Evolutionary conservation across 2,888 invertebrate genomes (phyloP), one percentile per base, ranked within the genome.

Genomic region (Dryococelus australis): DNA sequence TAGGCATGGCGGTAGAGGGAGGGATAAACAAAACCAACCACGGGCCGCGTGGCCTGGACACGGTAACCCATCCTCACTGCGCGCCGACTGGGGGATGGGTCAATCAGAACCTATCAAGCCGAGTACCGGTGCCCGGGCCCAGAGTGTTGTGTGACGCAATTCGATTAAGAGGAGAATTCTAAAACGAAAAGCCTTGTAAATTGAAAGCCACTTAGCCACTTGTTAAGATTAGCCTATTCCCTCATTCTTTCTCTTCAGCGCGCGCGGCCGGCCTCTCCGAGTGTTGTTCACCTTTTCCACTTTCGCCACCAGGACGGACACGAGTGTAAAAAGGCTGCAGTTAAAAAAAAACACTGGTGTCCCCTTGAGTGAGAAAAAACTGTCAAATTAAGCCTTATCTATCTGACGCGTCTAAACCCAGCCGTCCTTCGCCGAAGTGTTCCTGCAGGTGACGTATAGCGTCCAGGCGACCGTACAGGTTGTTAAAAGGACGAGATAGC

Each of bases 181-280:
- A 65, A 65, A 65, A 65, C 65, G 65, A 65, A 65, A 65, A 65
- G 65, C 65, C 65, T 65, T 65, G 65, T 79, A 86, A 87, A 87
- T 86, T 87, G 87, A 87, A 87, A 87, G 87, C 86, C 87, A 87
- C 86, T 87, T 87, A 87, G 80, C 84, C 86, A 87, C 86, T 87
- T 87, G 86, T 87, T 87, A 86, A 87, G 87, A 87, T 87, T 87
- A 87, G 87, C 80, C 51, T n/a, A 51, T 20, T 27, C 53, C 84
- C 28, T 79, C 79, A 20, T 65, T 65, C 65, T 65, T 65, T 65
- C 65, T 65, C 24, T 65, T 65, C 65, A 24, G 16, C 65, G 65
- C 65, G 65, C 65, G 65, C 65, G 20, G 65, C 8, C n/a, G n/a
- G 65, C 8, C n/a, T 0, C n/a, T n/a, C 1, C 13, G 65, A 65